These are phyloP conservation scores for Malthinus flaveolus DNA, from an alignment of 2,888 invertebrate species.

Conservation along the genomic window DNA sequence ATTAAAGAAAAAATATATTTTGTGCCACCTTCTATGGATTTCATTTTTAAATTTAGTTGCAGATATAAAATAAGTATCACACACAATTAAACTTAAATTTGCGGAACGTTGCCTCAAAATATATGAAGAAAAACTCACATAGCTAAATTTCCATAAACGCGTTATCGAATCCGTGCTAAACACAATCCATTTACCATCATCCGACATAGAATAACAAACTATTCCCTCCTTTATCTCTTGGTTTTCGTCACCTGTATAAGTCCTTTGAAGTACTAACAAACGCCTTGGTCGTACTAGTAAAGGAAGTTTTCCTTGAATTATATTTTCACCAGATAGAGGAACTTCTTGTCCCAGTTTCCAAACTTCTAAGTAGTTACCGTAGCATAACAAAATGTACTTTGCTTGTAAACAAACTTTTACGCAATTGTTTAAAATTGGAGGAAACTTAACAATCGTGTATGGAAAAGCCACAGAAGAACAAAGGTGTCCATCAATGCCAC, in stretches of 20 bases:
- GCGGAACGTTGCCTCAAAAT: no score
- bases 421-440: conserved; percentile 69
- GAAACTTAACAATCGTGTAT: conserved; percentile 69
- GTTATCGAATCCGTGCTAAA: conserved; percentile 72
- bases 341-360: conserved; percentile 62
- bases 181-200: conserved; percentile 71
- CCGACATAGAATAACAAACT: conserved; percentile 70
- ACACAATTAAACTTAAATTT: no score
- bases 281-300: conserved; percentile 70
- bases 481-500: conserved; percentile 79
- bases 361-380: conserved; percentile 60
- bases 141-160: conserved; percentile 67
- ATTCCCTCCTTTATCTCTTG: conserved; percentile 65
- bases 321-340: conserved; percentile 41
- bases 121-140: conserved; percentile 50
- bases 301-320: conserved; percentile 48
- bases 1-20: no score
- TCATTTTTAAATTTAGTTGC: no score
- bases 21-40: no score
- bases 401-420: conserved; percentile 59
- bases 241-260: conserved; percentile 40
- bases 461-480: conserved; percentile 73
- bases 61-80: no score
- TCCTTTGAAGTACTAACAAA: conserved; percentile 68
- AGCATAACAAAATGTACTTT: conserved; percentile 62